phyloP scores from a whole-genome alignment of 1,140 invertebrate genomes.

The Amyelois transitella region DNA sequence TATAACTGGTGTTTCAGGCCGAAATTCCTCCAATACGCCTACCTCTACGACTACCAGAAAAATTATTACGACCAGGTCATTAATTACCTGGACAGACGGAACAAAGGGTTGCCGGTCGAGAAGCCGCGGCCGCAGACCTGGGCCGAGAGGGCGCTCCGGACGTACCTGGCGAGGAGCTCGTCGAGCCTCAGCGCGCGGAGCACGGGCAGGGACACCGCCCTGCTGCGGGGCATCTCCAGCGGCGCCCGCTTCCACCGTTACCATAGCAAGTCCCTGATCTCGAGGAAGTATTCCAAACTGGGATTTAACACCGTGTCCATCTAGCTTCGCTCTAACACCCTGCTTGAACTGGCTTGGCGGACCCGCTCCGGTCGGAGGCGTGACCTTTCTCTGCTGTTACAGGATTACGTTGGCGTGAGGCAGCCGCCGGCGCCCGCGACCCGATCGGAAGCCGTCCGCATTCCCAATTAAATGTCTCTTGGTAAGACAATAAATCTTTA shows the following conservation, averaged over 20 bases:
- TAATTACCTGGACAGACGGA: conserved; percentile 84
- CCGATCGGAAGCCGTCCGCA: conserved; percentile 50
- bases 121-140: conserved; percentile 85
- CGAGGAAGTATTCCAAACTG: conserved; percentile 76
- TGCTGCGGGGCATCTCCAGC: conserved; percentile 73
- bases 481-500: conserved; percentile 50
- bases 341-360: conserved; percentile 62
- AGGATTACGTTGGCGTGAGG: conserved; percentile 65
- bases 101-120: conserved; percentile 80
- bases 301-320: conserved; percentile 68
- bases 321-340: conserved; percentile 64
- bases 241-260: conserved; percentile 76
- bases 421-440: conserved; percentile 10
- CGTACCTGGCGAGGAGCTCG: conserved; percentile 74
- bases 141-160: conserved; percentile 85
- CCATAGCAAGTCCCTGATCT: conserved; percentile 77
- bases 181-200: conserved; percentile 32
- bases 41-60: conserved; percentile 86
- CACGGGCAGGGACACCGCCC: conserved; percentile 57
- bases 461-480: conserved; percentile 44
- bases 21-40: conserved; percentile 85
- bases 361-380: conserved; percentile 33
- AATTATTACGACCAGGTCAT: conserved; percentile 91
- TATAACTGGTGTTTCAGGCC: conserved; percentile 74
- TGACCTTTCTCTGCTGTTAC: conserved; percentile 65